A percentile compares a stretch with the other conserved stretches of the same genome.
Evolutionary conservation across 2,113 vertebrate species (phyloP).

Genomic region (Dicrurus megarhynchus): DNA sequence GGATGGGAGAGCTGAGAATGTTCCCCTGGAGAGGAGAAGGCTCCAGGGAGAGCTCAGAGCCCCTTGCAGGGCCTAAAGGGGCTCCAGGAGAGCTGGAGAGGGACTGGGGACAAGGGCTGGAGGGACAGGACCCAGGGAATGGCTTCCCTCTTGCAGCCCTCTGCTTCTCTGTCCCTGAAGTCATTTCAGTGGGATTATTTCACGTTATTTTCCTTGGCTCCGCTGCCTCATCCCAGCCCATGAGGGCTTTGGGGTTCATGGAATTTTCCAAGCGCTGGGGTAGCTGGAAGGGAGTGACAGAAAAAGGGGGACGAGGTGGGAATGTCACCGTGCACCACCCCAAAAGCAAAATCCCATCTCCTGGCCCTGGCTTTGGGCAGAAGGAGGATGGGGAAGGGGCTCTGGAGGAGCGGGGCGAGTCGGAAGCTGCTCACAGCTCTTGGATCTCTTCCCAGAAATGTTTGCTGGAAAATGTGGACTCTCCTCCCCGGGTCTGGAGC

Average conservation of each 20-base stretch:
- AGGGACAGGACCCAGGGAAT: not conserved
- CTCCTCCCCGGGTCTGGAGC: not conserved
- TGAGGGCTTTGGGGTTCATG: not conserved
- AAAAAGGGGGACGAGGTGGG: rapidly evolving
- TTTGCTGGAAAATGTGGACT: not conserved
- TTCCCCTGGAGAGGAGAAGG: too few relatives aligned
- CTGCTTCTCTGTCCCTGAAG: not conserved
- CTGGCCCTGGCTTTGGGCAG: not conserved
- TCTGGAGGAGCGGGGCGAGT: not conserved
- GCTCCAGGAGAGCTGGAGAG: not conserved
- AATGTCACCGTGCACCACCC: not conserved
- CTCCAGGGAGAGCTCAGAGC: not conserved
- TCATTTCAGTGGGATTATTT: not conserved
- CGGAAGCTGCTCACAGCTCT: not conserved
- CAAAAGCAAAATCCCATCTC: not conserved
- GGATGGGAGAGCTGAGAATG: not conserved
- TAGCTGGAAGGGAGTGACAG: not conserved
- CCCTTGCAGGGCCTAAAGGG: rapidly evolving
- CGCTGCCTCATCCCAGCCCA: not conserved
- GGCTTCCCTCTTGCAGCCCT: not conserved
- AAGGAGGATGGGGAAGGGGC: not conserved
- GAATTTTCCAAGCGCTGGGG: not conserved
- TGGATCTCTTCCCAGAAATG: not conserved
- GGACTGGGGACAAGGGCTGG: rapidly evolving
- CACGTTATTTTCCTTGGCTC: not conserved